These are phyloP conservation scores for Sinotaia quadrata DNA, from an alignment of 2,888 invertebrate genomes.

Conservation along the genomic window DNA sequence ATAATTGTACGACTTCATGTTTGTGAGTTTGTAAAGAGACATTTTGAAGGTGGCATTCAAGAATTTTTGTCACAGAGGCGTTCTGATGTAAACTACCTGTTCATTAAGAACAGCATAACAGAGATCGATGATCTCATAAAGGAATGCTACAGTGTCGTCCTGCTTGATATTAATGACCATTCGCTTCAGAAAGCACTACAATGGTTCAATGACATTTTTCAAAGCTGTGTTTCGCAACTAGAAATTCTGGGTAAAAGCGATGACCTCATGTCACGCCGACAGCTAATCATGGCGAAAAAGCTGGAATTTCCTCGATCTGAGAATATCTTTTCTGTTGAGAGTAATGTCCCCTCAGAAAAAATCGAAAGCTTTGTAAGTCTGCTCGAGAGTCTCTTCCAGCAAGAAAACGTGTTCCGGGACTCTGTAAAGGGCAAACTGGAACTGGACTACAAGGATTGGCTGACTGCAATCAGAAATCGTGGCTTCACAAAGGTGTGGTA, in stretches of 20 bases:
- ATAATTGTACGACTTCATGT: slow-evolving; percentile 43
- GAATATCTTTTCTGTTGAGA: slow-evolving; percentile 25
- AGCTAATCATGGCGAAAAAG: slow-evolving; percentile 41
- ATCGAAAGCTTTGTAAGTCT: slow-evolving; percentile 35
- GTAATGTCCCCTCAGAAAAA: slow-evolving; percentile 19
- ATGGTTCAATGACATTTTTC: slow-evolving; percentile 43
- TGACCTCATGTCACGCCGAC: slow-evolving; percentile 31
- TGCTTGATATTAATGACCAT: slow-evolving; percentile 30
- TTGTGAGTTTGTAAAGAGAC: slow-evolving; percentile 35
- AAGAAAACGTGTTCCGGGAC: slow-evolving; percentile 15
- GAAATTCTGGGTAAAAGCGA: slow-evolving; percentile 20
- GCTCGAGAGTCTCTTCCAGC: slow-evolving; percentile 43
- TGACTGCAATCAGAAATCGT: slow-evolving; percentile 44
- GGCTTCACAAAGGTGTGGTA: slow-evolving; percentile 25
- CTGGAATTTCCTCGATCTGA: slow-evolving; percentile 34
- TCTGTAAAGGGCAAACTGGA: slow-evolving; percentile 38
- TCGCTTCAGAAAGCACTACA: slow-evolving; percentile 30
- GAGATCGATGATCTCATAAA: slow-evolving; percentile 43
- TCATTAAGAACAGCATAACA: slow-evolving; percentile 40
- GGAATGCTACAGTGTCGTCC: slow-evolving; percentile 44
- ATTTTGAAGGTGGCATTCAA: background rate
- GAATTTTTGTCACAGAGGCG: slow-evolving; percentile 2
- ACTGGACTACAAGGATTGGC: slow-evolving; percentile 48
- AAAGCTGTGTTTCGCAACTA: slow-evolving; percentile 12
- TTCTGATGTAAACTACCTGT: slow-evolving; percentile 12